Conservation (phyloP, 2,113 vertebrate genomes). For the Picathartes gymnocephalus region DNA sequence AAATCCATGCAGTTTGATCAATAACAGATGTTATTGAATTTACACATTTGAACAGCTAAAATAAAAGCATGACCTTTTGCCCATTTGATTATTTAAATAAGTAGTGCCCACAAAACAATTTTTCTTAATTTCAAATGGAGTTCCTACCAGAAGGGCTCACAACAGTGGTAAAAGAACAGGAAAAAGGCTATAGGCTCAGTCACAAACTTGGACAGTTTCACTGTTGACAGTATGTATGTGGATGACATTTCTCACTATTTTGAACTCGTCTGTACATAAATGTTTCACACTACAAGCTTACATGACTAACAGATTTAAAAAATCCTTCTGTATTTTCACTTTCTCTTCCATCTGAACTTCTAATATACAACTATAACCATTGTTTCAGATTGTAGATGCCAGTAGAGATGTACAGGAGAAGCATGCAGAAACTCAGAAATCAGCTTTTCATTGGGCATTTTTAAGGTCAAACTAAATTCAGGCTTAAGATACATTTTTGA, state of each 20-base stretch:
- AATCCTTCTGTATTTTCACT: background rate
- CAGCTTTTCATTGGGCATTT: background rate
- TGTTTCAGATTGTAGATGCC: background rate
- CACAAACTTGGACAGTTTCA: background rate
- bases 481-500: background rate
- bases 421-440: background rate
- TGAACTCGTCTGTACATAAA: background rate
- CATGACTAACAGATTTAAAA: background rate
- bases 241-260: background rate
- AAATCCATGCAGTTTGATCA: background rate
- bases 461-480: background rate
- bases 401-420: background rate
- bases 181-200: background rate
- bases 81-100: background rate
- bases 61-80: background rate
- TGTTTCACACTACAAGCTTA: background rate
- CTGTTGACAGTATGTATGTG: accelerated
- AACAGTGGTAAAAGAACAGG: background rate
- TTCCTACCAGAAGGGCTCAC: background rate
- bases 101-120: background rate
- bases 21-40: background rate
- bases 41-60: background rate
- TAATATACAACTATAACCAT: background rate
- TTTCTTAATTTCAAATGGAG: background rate
- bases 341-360: background rate